Evolutionary conservation across 2,888 invertebrate species (phyloP).

Genomic region (Cephus runcator): DNA sequence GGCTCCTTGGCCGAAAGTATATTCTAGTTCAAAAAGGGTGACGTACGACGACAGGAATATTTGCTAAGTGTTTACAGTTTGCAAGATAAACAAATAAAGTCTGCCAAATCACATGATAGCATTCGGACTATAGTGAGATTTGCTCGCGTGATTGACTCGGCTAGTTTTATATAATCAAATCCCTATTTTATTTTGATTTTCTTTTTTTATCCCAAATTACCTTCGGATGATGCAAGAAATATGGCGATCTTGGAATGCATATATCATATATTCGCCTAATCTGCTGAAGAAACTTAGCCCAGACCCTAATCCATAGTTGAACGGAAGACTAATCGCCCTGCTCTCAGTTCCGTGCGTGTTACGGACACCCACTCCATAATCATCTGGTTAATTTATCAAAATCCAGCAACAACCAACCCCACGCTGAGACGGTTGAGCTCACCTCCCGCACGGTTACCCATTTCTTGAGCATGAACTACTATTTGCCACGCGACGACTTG

Average conservation of each 20-base stretch:
- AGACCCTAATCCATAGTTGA: not conserved
- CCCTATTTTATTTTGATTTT: not conserved
- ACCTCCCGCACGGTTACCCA: not conserved
- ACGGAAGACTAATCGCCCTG: not conserved
- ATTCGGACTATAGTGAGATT: not conserved
- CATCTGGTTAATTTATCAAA: conserved; percentile 8
- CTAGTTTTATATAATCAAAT: not conserved
- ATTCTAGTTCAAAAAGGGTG: not conserved
- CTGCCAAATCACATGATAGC: not conserved
- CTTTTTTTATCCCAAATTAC: not conserved
- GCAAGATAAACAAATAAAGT: not conserved
- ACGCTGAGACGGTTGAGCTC: not conserved
- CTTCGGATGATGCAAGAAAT: not conserved
- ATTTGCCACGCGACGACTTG: not conserved
- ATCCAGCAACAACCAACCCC: conserved; percentile 4
- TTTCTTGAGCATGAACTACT: not conserved
- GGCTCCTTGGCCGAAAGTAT: not conserved
- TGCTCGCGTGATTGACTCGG: not conserved
- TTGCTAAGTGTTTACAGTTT: not conserved
- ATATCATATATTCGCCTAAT: not conserved
- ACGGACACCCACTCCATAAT: conserved; percentile 4
- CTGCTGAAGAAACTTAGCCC: not conserved
- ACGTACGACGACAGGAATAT: not conserved
- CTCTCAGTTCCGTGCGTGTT: not conserved
- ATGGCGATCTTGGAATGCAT: not conserved